Conservation (phyloP, 2,797 vertebrate species). For the Sebastes hubbsi region DNA sequence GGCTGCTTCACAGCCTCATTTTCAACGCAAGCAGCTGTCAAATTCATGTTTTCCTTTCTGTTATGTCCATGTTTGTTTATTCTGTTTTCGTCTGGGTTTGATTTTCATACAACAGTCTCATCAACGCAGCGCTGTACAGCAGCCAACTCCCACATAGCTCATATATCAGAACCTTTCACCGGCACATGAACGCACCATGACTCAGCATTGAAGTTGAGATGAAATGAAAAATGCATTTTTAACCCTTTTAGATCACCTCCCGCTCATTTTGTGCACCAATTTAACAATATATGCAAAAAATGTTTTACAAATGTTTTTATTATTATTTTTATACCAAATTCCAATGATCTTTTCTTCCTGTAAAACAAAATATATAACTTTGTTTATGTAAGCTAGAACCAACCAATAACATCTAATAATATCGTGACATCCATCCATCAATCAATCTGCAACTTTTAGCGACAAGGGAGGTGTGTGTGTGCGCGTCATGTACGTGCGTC, state of each 20-base stretch:
- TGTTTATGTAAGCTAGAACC: no score
- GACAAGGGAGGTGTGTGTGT: no score
- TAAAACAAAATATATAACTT: no score
- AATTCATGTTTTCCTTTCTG: neutral
- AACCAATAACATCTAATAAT: no score
- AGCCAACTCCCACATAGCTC: slow-evolving; percentile 36
- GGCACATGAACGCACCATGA: slow-evolving; percentile 7
- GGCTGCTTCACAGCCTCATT: neutral
- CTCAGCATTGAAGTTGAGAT: neutral
- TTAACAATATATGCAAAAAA: no score
- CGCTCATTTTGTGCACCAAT: no score
- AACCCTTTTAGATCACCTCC: neutral
- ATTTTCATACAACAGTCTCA: slow-evolving; percentile 25
- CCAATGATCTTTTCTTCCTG: no score
- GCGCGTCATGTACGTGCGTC: no score
- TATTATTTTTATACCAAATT: no score
- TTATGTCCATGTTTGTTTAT: slow-evolving; percentile 16
- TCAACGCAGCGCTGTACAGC: slow-evolving; percentile 1
- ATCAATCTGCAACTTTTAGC: no score
- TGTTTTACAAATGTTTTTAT: no score
- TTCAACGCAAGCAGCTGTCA: neutral
- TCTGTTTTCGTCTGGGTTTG: slow-evolving; percentile 28
- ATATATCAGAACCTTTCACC: slow-evolving; percentile 28
- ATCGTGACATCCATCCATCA: no score
- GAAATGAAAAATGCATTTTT: neutral